phyloP scores from a whole-genome alignment of 2,888 invertebrate species.

The Lottia scabra region DNA sequence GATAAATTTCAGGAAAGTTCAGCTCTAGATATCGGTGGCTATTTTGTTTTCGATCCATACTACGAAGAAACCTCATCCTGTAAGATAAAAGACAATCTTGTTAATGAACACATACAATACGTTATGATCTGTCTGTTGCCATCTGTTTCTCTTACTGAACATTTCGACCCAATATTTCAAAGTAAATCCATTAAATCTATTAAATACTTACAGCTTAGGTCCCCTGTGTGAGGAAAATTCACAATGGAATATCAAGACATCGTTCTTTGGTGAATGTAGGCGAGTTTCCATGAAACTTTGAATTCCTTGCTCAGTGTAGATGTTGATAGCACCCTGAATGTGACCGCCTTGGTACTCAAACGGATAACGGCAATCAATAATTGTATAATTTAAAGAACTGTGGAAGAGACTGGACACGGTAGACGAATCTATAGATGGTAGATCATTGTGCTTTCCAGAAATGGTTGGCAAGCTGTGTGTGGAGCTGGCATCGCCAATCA shows the following conservation, averaged over 20 bases:
- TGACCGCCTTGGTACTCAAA: conserved; percentile 79
- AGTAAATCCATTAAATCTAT: no score
- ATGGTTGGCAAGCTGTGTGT: no score
- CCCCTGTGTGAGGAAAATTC: conserved; percentile 31
- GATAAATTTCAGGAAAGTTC: no score
- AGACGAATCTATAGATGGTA: no score
- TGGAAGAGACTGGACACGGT: conserved; percentile 73
- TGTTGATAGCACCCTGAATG: conserved; percentile 16
- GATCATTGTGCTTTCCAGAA: no score
- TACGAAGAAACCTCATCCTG: no score
- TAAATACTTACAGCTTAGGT: conserved; percentile 25
- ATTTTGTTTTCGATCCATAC: no score
- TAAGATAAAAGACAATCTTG: no score
- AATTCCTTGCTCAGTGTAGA: conserved; percentile 15
- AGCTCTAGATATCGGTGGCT: no score
- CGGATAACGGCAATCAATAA: conserved; percentile 94
- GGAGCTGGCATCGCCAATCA: no score
- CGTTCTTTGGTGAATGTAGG: conserved; percentile 7
- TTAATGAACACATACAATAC: neutral
- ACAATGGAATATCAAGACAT: conserved; percentile 29
- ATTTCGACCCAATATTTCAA: neutral
- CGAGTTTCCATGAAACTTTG: conserved; percentile 7
- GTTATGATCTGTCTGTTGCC: no score
- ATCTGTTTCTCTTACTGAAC: neutral
- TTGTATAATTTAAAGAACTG: conserved; percentile 76